A percentile compares a stretch with the other conserved stretches of the same genome.
phyloP scores from a whole-genome alignment of 2,113 vertebrate species.

The Parus major region DNA sequence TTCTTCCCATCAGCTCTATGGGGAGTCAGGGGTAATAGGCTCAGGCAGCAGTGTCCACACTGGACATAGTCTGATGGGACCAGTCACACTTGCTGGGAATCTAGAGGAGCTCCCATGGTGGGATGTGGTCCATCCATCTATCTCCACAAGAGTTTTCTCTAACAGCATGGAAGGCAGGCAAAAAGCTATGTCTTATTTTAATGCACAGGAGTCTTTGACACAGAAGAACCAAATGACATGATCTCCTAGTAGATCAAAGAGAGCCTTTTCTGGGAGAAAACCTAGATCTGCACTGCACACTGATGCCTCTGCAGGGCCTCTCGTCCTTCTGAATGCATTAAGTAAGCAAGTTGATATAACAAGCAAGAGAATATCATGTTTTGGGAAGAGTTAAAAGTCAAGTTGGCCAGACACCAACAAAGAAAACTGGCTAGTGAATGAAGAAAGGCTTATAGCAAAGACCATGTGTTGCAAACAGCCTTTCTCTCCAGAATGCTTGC shows the following conservation, averaged over 20 bases:
- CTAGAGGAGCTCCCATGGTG: background rate
- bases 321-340: background rate
- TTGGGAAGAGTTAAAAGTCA: background rate
- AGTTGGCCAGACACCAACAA: background rate
- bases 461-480: background rate
- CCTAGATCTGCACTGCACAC: background rate
- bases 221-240: background rate
- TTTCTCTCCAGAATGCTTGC: background rate
- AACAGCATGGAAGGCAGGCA: background rate
- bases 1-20: background rate
- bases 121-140: background rate
- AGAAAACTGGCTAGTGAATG: background rate
- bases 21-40: background rate
- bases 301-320: background rate
- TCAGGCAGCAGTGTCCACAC: background rate
- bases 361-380: background rate
- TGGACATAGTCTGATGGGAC: background rate
- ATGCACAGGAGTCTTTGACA: background rate
- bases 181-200: background rate
- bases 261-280: background rate
- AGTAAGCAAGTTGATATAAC: background rate
- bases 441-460: background rate
- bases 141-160: background rate
- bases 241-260: background rate
- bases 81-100: background rate